Percentiles rank a stretch among this genome's conserved stretches.
These are phyloP conservation scores for Bucco capensis DNA, from an alignment of 2,113 vertebrate genomes.

Conservation along the genomic window DNA sequence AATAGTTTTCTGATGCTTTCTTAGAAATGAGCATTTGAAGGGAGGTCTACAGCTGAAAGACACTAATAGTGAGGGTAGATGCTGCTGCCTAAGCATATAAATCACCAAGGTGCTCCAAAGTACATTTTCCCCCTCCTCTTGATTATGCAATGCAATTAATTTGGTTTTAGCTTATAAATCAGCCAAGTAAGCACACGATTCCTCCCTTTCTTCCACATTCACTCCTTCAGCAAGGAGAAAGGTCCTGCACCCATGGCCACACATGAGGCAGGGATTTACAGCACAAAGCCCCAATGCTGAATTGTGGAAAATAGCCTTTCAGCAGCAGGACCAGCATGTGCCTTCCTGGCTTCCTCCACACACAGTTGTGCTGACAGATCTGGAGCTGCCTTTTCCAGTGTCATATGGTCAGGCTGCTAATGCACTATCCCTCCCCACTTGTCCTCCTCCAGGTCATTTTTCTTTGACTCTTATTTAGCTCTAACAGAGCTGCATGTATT, in stretches of 20 bases:
- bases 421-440: constrained; percentile 7
- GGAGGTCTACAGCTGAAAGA: not conserved
- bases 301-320: constrained; percentile 27
- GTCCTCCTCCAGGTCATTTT: constrained; percentile 40
- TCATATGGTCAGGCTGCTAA: constrained; percentile 31
- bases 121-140: not conserved
- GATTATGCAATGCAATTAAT: not conserved
- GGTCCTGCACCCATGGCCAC: not conserved
- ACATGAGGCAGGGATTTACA: constrained; percentile 38
- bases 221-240: constrained; percentile 26
- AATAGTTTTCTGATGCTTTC: not conserved
- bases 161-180: not conserved
- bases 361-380: constrained; percentile 43
- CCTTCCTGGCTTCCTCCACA: constrained; percentile 37
- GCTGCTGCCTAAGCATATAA: not conserved
- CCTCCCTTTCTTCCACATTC: not conserved
- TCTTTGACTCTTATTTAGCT: not conserved
- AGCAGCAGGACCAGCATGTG: constrained; percentile 40
- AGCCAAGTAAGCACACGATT: not conserved
- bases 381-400: constrained; percentile 44
- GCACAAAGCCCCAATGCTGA: not conserved
- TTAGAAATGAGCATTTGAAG: not conserved
- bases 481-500: not conserved
- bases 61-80: not conserved
- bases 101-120: not conserved